These are phyloP conservation scores for Graphium colonna DNA, from an alignment of 2,888 invertebrate genomes.

Conservation along the genomic window DNA sequence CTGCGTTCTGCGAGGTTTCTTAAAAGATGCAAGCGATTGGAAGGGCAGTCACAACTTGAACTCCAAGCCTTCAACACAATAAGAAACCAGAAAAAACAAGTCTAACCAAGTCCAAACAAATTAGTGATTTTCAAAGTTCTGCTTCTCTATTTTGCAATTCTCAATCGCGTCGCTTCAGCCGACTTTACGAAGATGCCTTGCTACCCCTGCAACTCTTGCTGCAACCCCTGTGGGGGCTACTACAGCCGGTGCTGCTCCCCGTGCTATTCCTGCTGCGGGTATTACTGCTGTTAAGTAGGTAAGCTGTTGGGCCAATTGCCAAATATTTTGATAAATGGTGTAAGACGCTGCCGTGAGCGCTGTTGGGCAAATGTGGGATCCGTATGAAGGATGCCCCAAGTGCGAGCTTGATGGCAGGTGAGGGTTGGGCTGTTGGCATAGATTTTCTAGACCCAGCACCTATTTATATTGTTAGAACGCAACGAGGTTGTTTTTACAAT, in stretches of 20 bases:
- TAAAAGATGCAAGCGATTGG: constrained; percentile 15
- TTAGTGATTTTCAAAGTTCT: no score
- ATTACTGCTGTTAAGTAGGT: constrained; percentile 36
- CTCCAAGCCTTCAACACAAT: constrained; percentile 47
- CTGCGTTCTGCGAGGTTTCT: constrained; percentile 33
- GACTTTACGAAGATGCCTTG: constrained; percentile 40
- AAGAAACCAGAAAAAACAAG: constrained; percentile 6
- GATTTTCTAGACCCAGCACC: no score
- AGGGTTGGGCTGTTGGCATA: no score
- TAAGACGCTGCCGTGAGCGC: no score
- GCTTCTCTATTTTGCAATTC: no score
- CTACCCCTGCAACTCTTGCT: constrained; percentile 40
- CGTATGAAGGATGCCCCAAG: no score
- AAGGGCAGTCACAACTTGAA: constrained; percentile 39
- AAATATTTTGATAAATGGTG: no score
- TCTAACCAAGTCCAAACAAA: neutral
- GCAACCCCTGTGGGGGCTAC: constrained; percentile 43
- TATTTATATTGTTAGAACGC: no score
- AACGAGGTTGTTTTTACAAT: no score
- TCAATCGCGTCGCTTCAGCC: neutral
- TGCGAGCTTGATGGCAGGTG: no score
- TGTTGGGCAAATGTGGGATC: no score
- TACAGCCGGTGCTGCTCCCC: constrained; percentile 44
- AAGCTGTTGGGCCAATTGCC: no score
- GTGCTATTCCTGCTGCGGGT: constrained; percentile 46